A percentile compares a stretch with the other conserved stretches of the same genome.
These are phyloP conservation scores for Oreortyx pictus DNA, from an alignment of 2,797 vertebrate genomes.

Conservation along the genomic window DNA sequence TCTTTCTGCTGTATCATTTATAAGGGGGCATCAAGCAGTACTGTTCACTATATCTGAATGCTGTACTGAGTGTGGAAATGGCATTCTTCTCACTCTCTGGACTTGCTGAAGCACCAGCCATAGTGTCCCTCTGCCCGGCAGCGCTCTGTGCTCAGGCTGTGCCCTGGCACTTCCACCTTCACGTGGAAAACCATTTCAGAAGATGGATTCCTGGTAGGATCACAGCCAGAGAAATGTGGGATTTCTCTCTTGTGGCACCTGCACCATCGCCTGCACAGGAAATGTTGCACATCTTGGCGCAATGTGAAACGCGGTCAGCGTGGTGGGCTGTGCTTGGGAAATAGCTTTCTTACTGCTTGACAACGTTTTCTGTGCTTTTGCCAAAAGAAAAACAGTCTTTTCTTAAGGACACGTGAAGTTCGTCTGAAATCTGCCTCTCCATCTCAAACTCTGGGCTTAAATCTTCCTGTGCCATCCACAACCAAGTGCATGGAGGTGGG, in stretches of 20 bases:
- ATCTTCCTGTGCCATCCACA: not conserved
- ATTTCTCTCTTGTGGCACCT: not conserved
- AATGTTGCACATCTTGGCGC: not conserved
- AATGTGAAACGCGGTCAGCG: rapidly evolving
- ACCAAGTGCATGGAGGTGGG: rapidly evolving
- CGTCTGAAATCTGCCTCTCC: not conserved
- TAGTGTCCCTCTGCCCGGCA: rapidly evolving
- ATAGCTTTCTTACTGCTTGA: rapidly evolving
- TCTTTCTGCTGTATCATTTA: not conserved
- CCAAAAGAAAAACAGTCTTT: rapidly evolving
- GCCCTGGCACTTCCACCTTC: not conserved
- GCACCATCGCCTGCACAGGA: not conserved
- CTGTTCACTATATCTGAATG: not conserved
- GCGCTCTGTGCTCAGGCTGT: rapidly evolving
- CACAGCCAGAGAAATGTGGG: rapidly evolving
- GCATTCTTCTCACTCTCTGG: not conserved
- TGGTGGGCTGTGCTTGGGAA: rapidly evolving
- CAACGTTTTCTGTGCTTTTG: not conserved
- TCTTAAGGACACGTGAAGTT: rapidly evolving
- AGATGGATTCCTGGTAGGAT: rapidly evolving
- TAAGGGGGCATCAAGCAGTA: not conserved
- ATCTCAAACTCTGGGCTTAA: not conserved
- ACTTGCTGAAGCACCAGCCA: not conserved
- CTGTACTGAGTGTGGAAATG: not conserved
- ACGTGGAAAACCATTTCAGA: rapidly evolving